Percentiles rank a stretch among this genome's conserved stretches.
Conservation (phyloP, 2,113 vertebrate species). For the Entelurus aequoreus region DNA sequence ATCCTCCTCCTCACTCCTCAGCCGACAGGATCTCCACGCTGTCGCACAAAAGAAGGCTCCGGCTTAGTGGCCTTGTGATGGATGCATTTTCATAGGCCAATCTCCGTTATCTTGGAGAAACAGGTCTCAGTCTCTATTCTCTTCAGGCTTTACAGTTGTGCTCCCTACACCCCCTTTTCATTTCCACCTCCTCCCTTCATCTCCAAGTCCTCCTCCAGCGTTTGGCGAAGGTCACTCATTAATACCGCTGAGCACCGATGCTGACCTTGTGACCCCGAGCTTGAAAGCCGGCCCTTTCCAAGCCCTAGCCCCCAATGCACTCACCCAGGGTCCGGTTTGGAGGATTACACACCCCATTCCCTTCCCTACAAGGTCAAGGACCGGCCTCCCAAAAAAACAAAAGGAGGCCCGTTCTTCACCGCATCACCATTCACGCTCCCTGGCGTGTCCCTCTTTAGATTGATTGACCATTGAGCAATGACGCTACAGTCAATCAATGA, state of each 20-base stretch:
- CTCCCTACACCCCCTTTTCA: constrained; percentile 40
- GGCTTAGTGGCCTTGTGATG: constrained; percentile 74
- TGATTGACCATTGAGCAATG: constrained; percentile 64
- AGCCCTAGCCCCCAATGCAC: constrained; percentile 41
- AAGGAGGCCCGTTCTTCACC: constrained; percentile 45
- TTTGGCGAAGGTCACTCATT: constrained; percentile 77
- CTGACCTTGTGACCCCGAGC: constrained; percentile 64
- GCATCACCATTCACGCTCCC: constrained; percentile 48
- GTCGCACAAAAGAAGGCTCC: constrained; percentile 64
- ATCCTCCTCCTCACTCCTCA: constrained; percentile 31
- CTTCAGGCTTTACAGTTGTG: constrained; percentile 65
- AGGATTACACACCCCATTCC: constrained; percentile 20
- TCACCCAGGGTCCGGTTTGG: constrained; percentile 34
- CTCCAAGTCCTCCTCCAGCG: constrained; percentile 43
- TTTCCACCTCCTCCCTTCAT: constrained; percentile 29
- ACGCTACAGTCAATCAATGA: constrained; percentile 69
- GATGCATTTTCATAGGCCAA: constrained; percentile 76
- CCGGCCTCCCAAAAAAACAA: constrained; percentile 59
- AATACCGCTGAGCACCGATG: constrained; percentile 70
- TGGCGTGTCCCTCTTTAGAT: constrained; percentile 45
- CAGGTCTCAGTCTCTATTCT: constrained; percentile 73
- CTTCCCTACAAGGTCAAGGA: constrained; percentile 70
- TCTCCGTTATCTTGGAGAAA: constrained; percentile 76
- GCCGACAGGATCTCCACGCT: constrained; percentile 37
- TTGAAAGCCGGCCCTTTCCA: constrained; percentile 59